phyloP scores from a whole-genome alignment of 37 sponge, comb jelly and placozoan genomes.

The Cladorhizidae sp. region DNA sequence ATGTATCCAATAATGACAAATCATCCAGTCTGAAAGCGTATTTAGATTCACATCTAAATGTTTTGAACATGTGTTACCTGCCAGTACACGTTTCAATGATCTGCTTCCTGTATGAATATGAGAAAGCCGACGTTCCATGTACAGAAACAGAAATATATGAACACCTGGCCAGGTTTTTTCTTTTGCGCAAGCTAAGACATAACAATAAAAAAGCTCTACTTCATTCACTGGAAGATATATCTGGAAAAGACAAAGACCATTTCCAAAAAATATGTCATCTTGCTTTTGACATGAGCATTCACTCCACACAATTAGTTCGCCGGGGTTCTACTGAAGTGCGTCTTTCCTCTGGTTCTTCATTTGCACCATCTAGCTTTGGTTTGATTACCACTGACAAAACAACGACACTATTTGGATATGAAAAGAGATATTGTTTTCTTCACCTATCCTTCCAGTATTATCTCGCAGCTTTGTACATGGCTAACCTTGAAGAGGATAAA shows the following conservation, averaged over 20 bases:
- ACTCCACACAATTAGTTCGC: neutral
- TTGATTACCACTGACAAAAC: neutral
- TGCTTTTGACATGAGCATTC: constrained; percentile 7
- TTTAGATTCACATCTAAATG: constrained; percentile 9
- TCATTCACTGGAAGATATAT: neutral
- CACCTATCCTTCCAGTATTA: constrained; percentile 59
- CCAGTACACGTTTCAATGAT: too few relatives aligned
- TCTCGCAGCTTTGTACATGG: constrained; percentile 46
- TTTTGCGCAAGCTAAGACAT: neutral
- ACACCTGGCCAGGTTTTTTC: constrained; percentile 10
- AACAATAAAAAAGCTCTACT: neutral
- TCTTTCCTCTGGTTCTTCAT: neutral
- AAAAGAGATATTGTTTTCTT: constrained; percentile 17
- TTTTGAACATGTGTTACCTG: constrained; percentile 17
- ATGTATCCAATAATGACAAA: neutral
- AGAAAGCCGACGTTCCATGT: constrained; percentile 20
- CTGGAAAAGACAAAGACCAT: neutral
- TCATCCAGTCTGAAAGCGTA: neutral
- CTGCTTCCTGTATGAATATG: neutral
- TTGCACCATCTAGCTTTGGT: neutral
- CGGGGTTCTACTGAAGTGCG: neutral
- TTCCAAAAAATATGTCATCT: constrained; percentile 23
- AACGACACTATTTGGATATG: neutral
- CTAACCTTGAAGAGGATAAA: neutral
- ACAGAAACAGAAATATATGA: constrained; percentile 49